Base-by-base conservation (phyloP, 2,888 invertebrate species). In the Schrankia costaestrigalis region DNA sequence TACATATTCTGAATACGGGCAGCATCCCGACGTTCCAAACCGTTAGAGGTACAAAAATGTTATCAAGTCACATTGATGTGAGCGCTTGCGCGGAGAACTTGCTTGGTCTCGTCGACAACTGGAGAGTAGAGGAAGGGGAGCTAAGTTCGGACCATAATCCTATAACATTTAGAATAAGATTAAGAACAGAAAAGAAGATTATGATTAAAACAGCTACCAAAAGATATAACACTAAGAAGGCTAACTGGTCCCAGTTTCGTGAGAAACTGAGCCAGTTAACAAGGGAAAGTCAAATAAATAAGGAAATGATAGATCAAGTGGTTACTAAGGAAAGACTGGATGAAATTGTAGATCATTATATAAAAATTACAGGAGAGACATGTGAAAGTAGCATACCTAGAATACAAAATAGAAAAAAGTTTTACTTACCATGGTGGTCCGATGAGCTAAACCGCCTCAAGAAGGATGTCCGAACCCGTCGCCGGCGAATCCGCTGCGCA, bases 1-100 rank as follows among this genome's bases (percentile, higher is more conserved):
- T n/a, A n/a, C n/a, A n/a, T n/a, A n/a, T 58, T 3, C 36, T 61
- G 0, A 63, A 64, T 31, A 22, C 9, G 0, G 58, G 59, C 1
- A 12, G 38, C 1, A 43, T 22, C 0, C 59, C 62, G 0, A 59
- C 60, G 0, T 63, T 58, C 28, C 40, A 54, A 9, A 54, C 52
- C 0, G 9, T 48, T 1, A 37, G 56, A 12, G 45, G 49, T 0
- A 24, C 23, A 0, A 37, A 23, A 17, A 2, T 1, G 1, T 50
- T 29, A 25, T 22, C 12, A 3, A 61, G 56, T 23, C 17, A 14
- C 9, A 53, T 61, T 0, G 62, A 60, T 22, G 17, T 63, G 0
- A 58, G 58, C 4, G 47, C 50, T 0, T 56, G 58, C 33, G 33
- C 53, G 0, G 3, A 8, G 3, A 31, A 36, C 0, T 1, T 52